Evolutionary conservation across 2,797 vertebrate species (phyloP).

Genomic region (Masticophis lateralis): DNA sequence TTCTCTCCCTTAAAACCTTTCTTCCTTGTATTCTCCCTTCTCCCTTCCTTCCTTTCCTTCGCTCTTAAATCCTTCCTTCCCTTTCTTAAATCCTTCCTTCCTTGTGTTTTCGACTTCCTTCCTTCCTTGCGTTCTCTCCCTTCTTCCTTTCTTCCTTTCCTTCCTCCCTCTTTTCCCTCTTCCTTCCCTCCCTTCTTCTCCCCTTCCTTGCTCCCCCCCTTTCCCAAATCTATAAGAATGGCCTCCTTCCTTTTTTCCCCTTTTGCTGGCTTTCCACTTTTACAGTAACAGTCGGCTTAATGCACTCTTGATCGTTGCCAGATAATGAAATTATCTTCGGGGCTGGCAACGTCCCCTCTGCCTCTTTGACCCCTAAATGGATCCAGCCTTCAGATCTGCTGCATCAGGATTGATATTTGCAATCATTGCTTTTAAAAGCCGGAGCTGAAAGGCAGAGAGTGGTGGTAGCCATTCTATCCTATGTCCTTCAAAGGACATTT

Average conservation of each 20-base stretch:
- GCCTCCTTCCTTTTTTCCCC: neutral
- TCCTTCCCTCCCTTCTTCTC: no score
- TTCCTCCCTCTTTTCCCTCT: no score
- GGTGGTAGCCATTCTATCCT: neutral
- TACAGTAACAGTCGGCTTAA: conserved; percentile 30
- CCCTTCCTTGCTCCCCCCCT: no score
- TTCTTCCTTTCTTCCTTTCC: no score
- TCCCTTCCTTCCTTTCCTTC: no score
- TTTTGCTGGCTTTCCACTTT: conserved; percentile 28
- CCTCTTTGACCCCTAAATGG: conserved; percentile 8
- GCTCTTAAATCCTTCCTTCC: no score
- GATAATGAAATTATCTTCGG: conserved; percentile 34
- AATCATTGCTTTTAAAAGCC: conserved; percentile 5
- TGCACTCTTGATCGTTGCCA: conserved; percentile 26
- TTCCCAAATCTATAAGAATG: neutral
- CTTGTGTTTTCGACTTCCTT: neutral
- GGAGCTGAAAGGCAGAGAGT: conserved; percentile 2
- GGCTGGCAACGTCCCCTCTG: conserved; percentile 36
- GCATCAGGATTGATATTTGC: conserved; percentile 5
- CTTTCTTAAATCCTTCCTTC: neutral
- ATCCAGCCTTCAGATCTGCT: conserved; percentile 44
- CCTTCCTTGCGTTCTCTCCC: no score
- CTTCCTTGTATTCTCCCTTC: no score
- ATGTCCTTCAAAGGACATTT: neutral
- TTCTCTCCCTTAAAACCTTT: no score